Evolutionary conservation across 2,888 invertebrate species (phyloP).

Genomic region (Patella caerulea): DNA sequence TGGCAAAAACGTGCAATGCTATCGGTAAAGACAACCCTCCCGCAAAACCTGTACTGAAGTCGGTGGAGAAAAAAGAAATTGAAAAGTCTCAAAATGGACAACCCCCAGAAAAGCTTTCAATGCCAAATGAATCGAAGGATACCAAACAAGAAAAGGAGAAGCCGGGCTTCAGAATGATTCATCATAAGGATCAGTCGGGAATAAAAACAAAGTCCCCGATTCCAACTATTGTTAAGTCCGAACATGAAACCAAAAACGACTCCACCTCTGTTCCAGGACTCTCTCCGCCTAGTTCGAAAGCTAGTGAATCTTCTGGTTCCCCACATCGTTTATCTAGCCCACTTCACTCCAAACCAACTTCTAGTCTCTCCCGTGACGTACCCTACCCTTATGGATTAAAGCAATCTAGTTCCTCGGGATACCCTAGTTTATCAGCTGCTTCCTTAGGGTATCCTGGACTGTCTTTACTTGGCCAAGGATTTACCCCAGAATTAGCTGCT

Average conservation of each 20-base stretch:
- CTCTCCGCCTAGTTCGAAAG: not conserved
- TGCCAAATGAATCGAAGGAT: not conserved
- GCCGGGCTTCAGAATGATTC: slow-evolving; percentile 57
- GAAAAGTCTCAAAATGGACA: slow-evolving; percentile 32
- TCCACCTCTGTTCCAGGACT: not conserved
- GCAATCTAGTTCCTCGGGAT: not conserved
- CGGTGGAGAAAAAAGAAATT: slow-evolving; percentile 60
- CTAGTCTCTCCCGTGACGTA: not conserved
- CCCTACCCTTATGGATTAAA: not conserved
- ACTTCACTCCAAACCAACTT: not conserved
- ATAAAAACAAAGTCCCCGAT: not conserved
- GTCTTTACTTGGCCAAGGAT: not conserved
- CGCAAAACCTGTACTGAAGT: slow-evolving; percentile 75
- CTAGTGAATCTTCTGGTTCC: not conserved
- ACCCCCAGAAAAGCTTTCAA: slow-evolving; percentile 37
- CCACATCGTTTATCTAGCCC: not conserved
- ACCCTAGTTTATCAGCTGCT: not conserved
- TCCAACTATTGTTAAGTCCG: not conserved
- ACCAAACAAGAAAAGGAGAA: slow-evolving; percentile 29
- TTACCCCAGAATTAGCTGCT: not conserved
- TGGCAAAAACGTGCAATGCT: slow-evolving; percentile 97
- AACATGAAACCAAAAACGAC: not conserved
- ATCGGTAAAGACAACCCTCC: slow-evolving; percentile 87
- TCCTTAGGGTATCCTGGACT: not conserved
- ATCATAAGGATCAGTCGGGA: slow-evolving; percentile 58